Conservation (phyloP, 2,113 vertebrate genomes). For the Trachemys scripta region DNA sequence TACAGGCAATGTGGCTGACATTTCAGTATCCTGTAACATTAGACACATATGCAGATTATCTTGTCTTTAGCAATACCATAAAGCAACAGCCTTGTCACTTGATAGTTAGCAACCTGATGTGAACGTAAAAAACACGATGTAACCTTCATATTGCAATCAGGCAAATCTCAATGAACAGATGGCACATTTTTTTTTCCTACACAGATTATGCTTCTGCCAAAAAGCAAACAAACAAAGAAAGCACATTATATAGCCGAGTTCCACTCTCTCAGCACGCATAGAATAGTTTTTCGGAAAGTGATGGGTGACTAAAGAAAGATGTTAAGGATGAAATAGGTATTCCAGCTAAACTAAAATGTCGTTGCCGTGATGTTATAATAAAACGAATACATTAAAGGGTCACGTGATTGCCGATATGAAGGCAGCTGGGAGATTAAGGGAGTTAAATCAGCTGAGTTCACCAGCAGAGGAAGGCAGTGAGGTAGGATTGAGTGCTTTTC, state of each 20-base stretch:
- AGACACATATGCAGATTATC: not conserved
- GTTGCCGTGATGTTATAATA: not conserved
- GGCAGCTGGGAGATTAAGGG: not conserved
- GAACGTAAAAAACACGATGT: constrained; percentile 37
- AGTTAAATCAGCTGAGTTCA: not conserved
- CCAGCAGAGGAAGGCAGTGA: not conserved
- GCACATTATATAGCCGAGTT: not conserved
- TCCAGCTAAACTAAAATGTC: not conserved
- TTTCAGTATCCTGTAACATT: not conserved
- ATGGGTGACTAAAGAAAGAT: not conserved
- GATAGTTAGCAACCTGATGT: constrained; percentile 16
- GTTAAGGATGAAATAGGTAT: accelerated
- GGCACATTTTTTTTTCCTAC: constrained; percentile 28
- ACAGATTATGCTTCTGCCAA: constrained; percentile 59
- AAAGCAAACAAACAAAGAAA: constrained; percentile 61
- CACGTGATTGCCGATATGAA: not conserved
- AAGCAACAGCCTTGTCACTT: constrained; percentile 26
- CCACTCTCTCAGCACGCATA: constrained; percentile 18
- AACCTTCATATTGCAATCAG: constrained; percentile 31
- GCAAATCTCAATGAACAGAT: constrained; percentile 33
- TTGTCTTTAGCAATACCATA: not conserved
- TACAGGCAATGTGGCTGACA: not conserved
- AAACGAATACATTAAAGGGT: not conserved
- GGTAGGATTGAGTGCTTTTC: not conserved
- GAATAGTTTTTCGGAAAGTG: not conserved